Percentiles rank a stretch among this genome's conserved stretches.
phyloP scores from a whole-genome alignment of 2,113 vertebrate genomes.

The Mastomys natalensis region DNA sequence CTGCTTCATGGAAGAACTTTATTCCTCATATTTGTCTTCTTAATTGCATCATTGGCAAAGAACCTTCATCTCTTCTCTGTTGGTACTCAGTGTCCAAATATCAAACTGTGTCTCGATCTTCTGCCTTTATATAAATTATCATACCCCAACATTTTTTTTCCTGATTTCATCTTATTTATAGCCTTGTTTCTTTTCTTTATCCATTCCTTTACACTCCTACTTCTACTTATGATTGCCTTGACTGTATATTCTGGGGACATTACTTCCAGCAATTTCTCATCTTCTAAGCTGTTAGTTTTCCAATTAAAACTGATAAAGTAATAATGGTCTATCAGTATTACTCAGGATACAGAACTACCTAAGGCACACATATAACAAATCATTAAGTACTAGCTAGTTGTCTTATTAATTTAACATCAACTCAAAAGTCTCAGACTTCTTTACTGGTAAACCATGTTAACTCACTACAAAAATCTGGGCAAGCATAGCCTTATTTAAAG shows the following conservation, averaged over 20 bases:
- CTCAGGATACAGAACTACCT: neutral
- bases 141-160: neutral
- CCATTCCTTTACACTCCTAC: neutral
- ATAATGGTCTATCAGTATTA: neutral
- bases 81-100: neutral
- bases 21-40: neutral
- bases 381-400: neutral
- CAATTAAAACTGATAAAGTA: neutral
- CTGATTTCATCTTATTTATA: neutral
- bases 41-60: neutral
- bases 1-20: neutral
- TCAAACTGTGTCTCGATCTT: neutral
- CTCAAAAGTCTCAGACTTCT: neutral
- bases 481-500: neutral
- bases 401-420: slow-evolving; percentile 1
- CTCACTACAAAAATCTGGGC: slow-evolving; percentile 41
- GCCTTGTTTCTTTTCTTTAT: neutral
- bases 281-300: neutral
- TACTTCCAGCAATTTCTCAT: neutral
- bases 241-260: neutral
- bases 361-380: neutral
- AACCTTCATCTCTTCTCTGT: neutral
- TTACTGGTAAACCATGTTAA: neutral
- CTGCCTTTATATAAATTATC: neutral
- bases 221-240: rapidly evolving